Conservation (phyloP, 2,113 vertebrate species). For the Ranitomeya imitator region DNA sequence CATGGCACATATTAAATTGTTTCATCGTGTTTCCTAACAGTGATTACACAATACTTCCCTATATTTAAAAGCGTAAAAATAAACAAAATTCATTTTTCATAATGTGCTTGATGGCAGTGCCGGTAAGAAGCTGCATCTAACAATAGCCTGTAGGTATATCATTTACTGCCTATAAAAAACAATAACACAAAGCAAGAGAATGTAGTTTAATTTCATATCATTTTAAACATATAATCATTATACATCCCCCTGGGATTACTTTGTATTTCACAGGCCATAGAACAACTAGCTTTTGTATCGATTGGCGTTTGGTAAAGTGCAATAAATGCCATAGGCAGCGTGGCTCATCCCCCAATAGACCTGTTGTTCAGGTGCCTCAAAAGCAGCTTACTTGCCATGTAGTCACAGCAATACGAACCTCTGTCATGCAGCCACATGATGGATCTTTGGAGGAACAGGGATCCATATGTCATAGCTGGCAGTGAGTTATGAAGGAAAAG, state of each 20-base stretch:
- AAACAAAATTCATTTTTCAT: not conserved
- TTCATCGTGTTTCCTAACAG: not conserved
- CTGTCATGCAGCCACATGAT: not conserved
- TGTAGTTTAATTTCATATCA: constrained; percentile 40
- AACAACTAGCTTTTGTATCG: not conserved
- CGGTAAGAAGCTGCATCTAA: not conserved
- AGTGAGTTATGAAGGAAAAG: not conserved
- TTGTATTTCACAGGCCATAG: constrained; percentile 19
- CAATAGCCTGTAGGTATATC: constrained; percentile 7
- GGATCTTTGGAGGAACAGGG: not conserved
- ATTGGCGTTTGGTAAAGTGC: constrained; percentile 13
- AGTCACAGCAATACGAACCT: not conserved
- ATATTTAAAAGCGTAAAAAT: constrained; percentile 5
- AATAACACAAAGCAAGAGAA: constrained; percentile 32
- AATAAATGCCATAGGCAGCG: not conserved
- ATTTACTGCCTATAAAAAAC: constrained; percentile 29
- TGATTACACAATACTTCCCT: not conserved
- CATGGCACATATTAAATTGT: not conserved
- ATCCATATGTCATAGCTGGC: not conserved
- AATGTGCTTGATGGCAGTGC: not conserved
- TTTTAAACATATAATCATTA: constrained; percentile 36
- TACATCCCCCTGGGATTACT: constrained; percentile 8
- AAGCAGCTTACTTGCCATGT: not conserved
- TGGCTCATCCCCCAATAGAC: not conserved
- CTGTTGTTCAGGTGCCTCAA: not conserved